Evolutionary conservation across 2,113 vertebrate species (phyloP), one percentile per base, ranked within the genome.

Genomic region (Solenodon paradoxus): DNA sequence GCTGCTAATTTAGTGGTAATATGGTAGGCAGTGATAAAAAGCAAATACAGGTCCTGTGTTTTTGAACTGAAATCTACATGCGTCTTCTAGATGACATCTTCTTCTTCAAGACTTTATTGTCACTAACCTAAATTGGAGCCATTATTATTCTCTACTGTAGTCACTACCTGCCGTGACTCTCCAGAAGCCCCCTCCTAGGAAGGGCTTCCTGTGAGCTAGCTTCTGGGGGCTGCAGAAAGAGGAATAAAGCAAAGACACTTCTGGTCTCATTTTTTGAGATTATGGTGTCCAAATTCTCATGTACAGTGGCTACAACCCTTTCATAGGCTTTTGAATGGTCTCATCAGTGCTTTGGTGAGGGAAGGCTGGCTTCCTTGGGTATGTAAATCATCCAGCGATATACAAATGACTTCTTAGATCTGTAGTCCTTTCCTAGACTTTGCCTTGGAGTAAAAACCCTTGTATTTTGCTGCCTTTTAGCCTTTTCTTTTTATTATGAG

Each of bases 221-320:
- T 94, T 97, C 96, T 97, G 96, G 91, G 97, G 95, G 66, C 0
- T 12, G 91, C 82, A 64, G 92, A 97, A 97, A 98, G 96, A 95
- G 96, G 98, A 97, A 97, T 97, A 98, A 97, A 97, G 96, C 86
- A 96, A 98, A 97, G 97, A 96, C 97, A 97, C 26, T 90, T 94
- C 90, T 35, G 0, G 72, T 97, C 94, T 90, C 72, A 35, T 97
- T 98, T 97, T 97, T 95, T 97, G 94, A 92, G 69, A 96, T 75
- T 16, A 77, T 61, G 15, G 53, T 64, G 38, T 40, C 96, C 93
- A 97, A 97, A 96, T 97, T 97, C 20, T 74, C 3, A 82, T 94
- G 96, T 96, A 98, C 92, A 95, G 94, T 68, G 47, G 83, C 72
- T 90, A 96, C 96, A 96, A 93, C 90, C 88, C 66, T 95, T 96